Conservation (phyloP, 2,888 invertebrate genomes). For the Lochmaea crataegi region DNA sequence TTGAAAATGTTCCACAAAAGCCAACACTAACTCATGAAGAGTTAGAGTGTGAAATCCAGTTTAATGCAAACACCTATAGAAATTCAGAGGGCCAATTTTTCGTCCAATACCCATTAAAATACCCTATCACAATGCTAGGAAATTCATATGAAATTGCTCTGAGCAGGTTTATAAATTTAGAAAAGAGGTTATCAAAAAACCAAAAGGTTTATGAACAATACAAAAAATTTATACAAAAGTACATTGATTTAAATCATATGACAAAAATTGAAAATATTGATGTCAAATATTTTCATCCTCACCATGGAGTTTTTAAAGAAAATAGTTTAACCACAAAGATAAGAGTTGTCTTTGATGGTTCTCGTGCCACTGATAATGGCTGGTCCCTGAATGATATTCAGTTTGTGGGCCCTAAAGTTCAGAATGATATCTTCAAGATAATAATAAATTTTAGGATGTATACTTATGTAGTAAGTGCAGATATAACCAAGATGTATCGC, state of each 20-base stretch:
- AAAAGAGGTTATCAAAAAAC: slow-evolving; percentile 22
- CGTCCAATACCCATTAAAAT: slow-evolving; percentile 34
- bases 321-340: slow-evolving; percentile 20
- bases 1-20: slow-evolving; percentile 16
- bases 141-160: slow-evolving; percentile 27
- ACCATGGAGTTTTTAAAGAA: slow-evolving; percentile 15
- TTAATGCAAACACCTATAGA: slow-evolving; percentile 21
- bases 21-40: slow-evolving; percentile 19
- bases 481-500: slow-evolving; percentile 30
- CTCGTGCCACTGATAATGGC: slow-evolving; percentile 5
- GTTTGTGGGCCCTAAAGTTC: slow-evolving; percentile 19
- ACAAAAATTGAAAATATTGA: slow-evolving; percentile 13
- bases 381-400: slow-evolving; percentile 23
- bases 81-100: slow-evolving; percentile 29
- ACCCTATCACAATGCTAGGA: slow-evolving; percentile 14
- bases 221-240: neutral
- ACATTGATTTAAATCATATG: slow-evolving; percentile 30
- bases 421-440: slow-evolving; percentile 23
- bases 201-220: neutral
- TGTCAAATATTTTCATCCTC: slow-evolving; percentile 16
- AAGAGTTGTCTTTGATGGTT: slow-evolving; percentile 15
- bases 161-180: slow-evolving; percentile 21
- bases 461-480: slow-evolving; percentile 22
- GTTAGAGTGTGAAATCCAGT: slow-evolving; percentile 20
- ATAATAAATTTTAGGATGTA: slow-evolving; percentile 6